phyloP scores from a whole-genome alignment of 1,140 invertebrate genomes.

The Diachasma alloeum region DNA sequence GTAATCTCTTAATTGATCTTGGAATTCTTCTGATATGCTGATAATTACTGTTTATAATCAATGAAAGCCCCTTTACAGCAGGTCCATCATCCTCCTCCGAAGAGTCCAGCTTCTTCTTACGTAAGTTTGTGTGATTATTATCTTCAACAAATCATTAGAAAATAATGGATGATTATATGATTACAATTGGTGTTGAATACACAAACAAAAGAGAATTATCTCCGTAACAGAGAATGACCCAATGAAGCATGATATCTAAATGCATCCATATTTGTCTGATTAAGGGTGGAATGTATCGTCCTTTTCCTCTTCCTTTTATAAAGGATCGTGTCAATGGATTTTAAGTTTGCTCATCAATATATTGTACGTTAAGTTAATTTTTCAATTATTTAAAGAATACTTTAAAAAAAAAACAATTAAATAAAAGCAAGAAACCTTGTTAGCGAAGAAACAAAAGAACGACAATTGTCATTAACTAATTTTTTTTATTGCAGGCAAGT shows the following conservation, averaged over 20 bases:
- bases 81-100: conserved; percentile 45
- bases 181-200: conserved; percentile 13
- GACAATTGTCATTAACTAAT: too few relatives aligned
- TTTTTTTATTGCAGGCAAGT: conserved; percentile 67
- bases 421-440: too few relatives aligned
- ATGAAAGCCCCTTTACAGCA: conserved; percentile 25
- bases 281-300: conserved; percentile 59
- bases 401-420: too few relatives aligned
- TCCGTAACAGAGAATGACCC: background rate
- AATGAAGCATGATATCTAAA: conserved; percentile 32
- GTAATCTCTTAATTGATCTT: conserved; percentile 11
- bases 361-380: conserved; percentile 43
- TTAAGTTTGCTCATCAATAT: conserved; percentile 42
- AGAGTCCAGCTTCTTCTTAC: conserved; percentile 48
- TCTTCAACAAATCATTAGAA: background rate
- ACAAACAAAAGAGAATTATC: background rate
- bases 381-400: conserved; percentile 12
- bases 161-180: background rate
- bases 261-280: conserved; percentile 44
- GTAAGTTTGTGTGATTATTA: conserved; percentile 47
- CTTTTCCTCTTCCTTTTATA: conserved; percentile 59
- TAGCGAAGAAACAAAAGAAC: too few relatives aligned
- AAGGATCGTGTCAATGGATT: conserved; percentile 58
- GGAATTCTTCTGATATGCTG: background rate
- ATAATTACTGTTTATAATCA: too few relatives aligned